phyloP scores from a whole-genome alignment of 2,113 vertebrate species.

The Chaenocephalus aceratus region DNA sequence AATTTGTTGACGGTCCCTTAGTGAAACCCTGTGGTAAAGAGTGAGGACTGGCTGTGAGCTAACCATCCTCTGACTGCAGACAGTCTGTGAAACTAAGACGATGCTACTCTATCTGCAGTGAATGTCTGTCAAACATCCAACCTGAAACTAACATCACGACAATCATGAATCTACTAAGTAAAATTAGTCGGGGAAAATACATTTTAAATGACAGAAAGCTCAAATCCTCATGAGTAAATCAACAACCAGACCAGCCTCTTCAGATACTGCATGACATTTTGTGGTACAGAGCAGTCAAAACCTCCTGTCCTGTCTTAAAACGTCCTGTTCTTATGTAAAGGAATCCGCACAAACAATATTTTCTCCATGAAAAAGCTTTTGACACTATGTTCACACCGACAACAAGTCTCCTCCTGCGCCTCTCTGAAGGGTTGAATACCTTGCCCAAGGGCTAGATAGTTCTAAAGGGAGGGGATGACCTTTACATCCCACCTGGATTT shows the following conservation, averaged over 20 bases:
- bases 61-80: too few species aligned
- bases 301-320: neutral
- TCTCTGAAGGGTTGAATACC: conserved; percentile 4
- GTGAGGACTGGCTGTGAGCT: too few species aligned
- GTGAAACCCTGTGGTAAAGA: too few species aligned
- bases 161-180: neutral
- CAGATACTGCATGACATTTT: neutral
- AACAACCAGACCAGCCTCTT: neutral
- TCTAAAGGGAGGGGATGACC: neutral
- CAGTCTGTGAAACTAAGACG: too few species aligned
- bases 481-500: neutral
- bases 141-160: too few species aligned
- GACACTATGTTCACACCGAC: neutral
- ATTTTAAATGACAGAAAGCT: conserved; percentile 13
- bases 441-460: conserved; percentile 15
- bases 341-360: neutral
- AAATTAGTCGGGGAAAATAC: neutral
- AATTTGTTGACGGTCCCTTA: too few species aligned
- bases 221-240: conserved; percentile 4
- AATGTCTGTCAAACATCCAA: too few species aligned
- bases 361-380: neutral
- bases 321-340: neutral
- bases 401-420: conserved; percentile 28
- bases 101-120: too few species aligned
- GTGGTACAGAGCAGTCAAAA: neutral